A percentile compares a stretch with the other conserved stretches of the same genome.
Evolutionary conservation across 2,113 vertebrate species (phyloP).

Genomic region (Phaethon lepturus): DNA sequence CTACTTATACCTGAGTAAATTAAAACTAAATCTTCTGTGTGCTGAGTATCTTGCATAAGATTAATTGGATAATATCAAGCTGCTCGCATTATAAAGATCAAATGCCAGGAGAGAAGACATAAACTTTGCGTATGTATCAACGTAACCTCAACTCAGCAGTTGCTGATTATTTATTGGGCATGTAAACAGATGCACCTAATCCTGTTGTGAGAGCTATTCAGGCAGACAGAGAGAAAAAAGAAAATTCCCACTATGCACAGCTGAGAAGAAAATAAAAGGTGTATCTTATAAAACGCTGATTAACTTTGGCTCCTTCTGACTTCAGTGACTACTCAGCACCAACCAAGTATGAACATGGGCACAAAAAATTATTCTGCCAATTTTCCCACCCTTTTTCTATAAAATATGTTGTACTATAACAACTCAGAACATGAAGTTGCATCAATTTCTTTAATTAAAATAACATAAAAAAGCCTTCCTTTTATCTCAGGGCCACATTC

Average conservation of each 20-base stretch:
- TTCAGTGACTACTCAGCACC: constrained; percentile 6
- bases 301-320: neutral
- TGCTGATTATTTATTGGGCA: constrained; percentile 59
- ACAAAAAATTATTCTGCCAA: neutral
- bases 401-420: neutral
- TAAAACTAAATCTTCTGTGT: constrained; percentile 66
- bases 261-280: neutral
- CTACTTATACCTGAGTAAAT: constrained; percentile 71
- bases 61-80: constrained; percentile 69
- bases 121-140: constrained; percentile 58
- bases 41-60: constrained; percentile 47
- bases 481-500: neutral
- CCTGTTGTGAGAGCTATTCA: neutral
- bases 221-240: neutral
- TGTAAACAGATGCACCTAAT: constrained; percentile 48
- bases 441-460: neutral
- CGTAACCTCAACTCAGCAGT: constrained; percentile 49
- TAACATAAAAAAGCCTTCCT: neutral
- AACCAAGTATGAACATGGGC: neutral
- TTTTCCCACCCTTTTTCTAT: neutral
- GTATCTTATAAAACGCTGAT: neutral
- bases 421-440: neutral
- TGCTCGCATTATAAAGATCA: constrained; percentile 69
- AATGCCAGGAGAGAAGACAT: constrained; percentile 63
- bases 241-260: neutral